Base-by-base conservation (phyloP, 2,113 vertebrate genomes). In the Lophotis ruficrista region DNA sequence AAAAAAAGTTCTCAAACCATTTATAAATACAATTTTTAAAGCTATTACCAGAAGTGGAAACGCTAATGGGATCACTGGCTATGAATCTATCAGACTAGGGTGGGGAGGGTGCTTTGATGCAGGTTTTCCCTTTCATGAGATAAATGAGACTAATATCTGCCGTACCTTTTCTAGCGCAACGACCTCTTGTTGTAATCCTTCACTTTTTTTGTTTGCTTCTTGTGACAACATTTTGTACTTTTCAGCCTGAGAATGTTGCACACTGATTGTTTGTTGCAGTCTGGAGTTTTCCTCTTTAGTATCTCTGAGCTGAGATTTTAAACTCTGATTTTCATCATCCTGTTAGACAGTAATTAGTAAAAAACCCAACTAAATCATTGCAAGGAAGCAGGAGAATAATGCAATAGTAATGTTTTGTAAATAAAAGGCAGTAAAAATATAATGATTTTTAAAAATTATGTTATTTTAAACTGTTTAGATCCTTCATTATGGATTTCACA, bases 311-410 rank as follows among this genome's bases (percentile, higher is more conserved):
- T 79, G 98, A 83, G 94, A 96, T 60, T 91, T 98, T 72, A 99
- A 98, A 90, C 96, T 97, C 69, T 91, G 93, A 69, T 98, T 99
- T 97, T 99, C 98, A 92, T 99, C 98, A 43, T 99, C 99, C 99
- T 99, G 76, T 84, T 82, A 61, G 80, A 89, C 73, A 78, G 38
- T 64, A 96, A 96, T 82, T 68, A 86, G 41, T 31, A 89, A 71
- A 75, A 65, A 61, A 0, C 4, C 10, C 57, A 79, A 33, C 8
- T 35, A 28, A 43, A 89, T 90, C 25, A 81, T 50, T 96, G 66
- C 69, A 79, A 82, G 31, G 23, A 75, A 90, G 41, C 13, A 58
- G 79, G 6, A 89, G 28, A 14, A 54, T 76, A 84, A 92, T 27
- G 37, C 4, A 3, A 78, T 38, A 68, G 27, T 54, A 43, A 84